Percentiles rank a stretch among this genome's conserved stretches.
These are phyloP conservation scores for Copsychus sechellarum DNA, from an alignment of 2,113 vertebrate genomes.

Conservation along the genomic window DNA sequence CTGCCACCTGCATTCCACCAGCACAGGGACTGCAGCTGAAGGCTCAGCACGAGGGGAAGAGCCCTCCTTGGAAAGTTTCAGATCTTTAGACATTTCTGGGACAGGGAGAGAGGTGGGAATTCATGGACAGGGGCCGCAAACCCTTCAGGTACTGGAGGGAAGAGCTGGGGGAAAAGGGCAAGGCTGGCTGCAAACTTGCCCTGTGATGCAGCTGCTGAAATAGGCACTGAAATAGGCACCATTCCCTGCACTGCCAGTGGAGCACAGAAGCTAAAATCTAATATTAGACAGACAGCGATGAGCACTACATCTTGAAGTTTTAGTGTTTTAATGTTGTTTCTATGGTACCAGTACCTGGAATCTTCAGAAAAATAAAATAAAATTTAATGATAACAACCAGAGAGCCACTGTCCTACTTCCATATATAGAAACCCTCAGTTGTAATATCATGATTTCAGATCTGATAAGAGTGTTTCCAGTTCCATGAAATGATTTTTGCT, in stretches of 20 bases:
- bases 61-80: background rate
- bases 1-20: constrained; percentile 21
- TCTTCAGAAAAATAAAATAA: background rate
- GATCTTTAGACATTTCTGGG: background rate
- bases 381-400: background rate
- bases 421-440: background rate
- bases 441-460: background rate
- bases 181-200: background rate
- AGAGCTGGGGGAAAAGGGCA: background rate
- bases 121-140: background rate
- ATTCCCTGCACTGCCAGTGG: background rate
- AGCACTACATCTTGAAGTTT: background rate
- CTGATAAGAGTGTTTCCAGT: background rate
- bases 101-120: background rate
- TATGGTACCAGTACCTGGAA: background rate
- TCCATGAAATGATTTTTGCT: background rate
- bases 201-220: background rate
- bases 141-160: background rate
- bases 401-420: background rate
- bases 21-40: background rate
- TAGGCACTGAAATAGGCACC: background rate
- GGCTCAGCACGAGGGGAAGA: background rate
- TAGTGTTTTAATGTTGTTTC: background rate
- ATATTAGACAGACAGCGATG: background rate
- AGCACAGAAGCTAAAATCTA: background rate